phyloP scores from a whole-genome alignment of 2,113 vertebrate genomes.

The Semnornis frantzii region DNA sequence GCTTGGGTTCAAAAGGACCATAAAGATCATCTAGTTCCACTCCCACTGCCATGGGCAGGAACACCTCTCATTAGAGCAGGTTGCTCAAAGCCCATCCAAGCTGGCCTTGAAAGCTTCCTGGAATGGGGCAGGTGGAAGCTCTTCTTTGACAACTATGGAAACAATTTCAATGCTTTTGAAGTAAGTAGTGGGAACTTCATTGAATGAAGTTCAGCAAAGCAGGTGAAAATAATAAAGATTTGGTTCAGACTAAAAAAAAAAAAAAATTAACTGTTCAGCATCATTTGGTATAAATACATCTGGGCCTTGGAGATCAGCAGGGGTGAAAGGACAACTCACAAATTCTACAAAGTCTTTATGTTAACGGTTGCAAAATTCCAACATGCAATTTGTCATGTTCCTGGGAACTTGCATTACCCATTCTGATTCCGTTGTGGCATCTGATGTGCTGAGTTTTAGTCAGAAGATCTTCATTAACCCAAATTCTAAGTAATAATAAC shows the following conservation, averaged over 20 bases:
- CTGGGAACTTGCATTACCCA: background rate
- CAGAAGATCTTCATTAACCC: background rate
- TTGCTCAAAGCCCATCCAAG: too few relatives aligned
- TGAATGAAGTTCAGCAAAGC: conserved; percentile 66
- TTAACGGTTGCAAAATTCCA: background rate
- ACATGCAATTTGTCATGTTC: background rate
- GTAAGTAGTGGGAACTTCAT: conserved; percentile 14
- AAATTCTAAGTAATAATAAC: background rate
- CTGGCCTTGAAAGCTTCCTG: too few relatives aligned
- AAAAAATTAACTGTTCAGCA: background rate
- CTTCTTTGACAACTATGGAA: conserved; percentile 53
- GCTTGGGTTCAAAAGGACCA: too few relatives aligned
- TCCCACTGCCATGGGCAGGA: too few relatives aligned
- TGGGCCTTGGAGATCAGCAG: background rate
- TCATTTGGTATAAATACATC: background rate
- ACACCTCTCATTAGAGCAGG: too few relatives aligned
- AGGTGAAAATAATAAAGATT: conserved; percentile 34
- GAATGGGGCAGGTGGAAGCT: background rate
- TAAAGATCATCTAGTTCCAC: too few relatives aligned
- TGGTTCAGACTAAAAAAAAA: background rate
- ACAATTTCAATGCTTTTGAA: conserved; percentile 52
- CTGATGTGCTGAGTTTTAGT: background rate
- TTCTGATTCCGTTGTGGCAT: background rate
- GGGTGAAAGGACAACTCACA: background rate
- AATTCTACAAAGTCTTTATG: background rate